phyloP scores from a whole-genome alignment of 2,888 invertebrate species.

The Morinoia aosen region DNA sequence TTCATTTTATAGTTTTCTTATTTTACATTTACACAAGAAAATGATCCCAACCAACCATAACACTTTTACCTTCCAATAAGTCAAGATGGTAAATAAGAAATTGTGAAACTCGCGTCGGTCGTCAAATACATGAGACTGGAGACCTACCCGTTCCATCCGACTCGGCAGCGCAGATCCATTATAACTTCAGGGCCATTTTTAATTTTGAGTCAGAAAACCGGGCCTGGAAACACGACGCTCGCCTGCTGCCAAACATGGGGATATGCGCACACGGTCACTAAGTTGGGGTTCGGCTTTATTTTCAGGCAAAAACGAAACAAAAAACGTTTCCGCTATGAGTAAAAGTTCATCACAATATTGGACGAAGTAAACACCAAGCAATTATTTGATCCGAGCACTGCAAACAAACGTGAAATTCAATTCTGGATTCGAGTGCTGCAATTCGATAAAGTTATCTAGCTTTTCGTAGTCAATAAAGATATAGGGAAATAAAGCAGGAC shows the following conservation, averaged over 20 bases:
- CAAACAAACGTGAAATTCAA: no score
- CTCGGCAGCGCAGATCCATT: constrained; percentile 12
- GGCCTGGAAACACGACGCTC: constrained; percentile 12
- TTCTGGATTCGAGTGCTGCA: no score
- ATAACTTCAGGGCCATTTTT: background rate
- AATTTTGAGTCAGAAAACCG: constrained; percentile 28
- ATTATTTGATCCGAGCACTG: no score
- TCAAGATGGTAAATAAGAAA: background rate
- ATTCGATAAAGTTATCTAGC: no score
- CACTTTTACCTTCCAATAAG: background rate
- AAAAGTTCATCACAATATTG: no score
- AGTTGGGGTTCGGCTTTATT: background rate
- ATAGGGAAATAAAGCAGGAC: no score
- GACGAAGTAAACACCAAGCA: no score
- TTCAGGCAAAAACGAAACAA: background rate
- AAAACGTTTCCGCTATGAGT: background rate
- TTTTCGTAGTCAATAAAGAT: no score
- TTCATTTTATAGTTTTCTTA: no score
- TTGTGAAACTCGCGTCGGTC: background rate
- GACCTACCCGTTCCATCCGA: background rate
- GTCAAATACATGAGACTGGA: background rate
- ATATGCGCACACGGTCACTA: background rate
- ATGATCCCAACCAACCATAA: background rate
- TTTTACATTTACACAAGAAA: no score
- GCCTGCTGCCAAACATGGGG: background rate